Evolutionary conservation across 2,888 invertebrate genomes (phyloP), one percentile per base, ranked within the genome.

Genomic region (Drosophila longiperda): DNA sequence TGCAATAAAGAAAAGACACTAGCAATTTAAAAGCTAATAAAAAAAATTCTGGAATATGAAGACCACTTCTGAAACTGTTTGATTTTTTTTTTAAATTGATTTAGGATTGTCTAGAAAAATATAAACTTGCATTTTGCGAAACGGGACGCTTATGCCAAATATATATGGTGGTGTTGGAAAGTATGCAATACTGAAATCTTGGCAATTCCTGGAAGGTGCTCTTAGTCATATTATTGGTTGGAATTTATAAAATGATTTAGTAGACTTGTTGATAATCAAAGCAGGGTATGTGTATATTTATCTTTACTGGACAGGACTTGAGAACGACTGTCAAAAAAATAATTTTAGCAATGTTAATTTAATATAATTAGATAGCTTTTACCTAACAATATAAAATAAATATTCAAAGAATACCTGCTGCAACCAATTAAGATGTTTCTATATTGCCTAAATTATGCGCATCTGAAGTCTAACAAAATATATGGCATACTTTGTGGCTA

Each of bases 401-500:
- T n/a, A 15, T 45, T 9, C 45, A 1, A 12, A 17, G 4, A 40
- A 20, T 8, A 23, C 23, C 8, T 45, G 15, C 15, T 45, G 15
- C 20, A 8, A 12, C 15, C 45, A 45, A 45, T 45, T 45, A 20
- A 45, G 12, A 20, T 23, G 20, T 20, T 45, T 45, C 20, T 3
- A 23, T 15, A 23, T 23, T 45, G 23, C 23, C 8, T 23, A 8
- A 15, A 15, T 45, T 45, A 15, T 23, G 8, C 45, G 45, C 45
- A 23, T 23, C 7, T 45, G n/a, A 50, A 5, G 17, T 29, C 6
- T 23, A 49, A 6, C 15, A n/a, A 20, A 49, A 40, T 12, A 32
- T 36, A 7, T 38, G 15, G 72, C 17, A 72, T 72, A 72, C 70
- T 72, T 65, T 72, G 29, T 17, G 72, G 72, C 72, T 50, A n/a